Evolutionary conservation across 2,888 invertebrate species (phyloP).

Genomic region (Drosophila longiperda): DNA sequence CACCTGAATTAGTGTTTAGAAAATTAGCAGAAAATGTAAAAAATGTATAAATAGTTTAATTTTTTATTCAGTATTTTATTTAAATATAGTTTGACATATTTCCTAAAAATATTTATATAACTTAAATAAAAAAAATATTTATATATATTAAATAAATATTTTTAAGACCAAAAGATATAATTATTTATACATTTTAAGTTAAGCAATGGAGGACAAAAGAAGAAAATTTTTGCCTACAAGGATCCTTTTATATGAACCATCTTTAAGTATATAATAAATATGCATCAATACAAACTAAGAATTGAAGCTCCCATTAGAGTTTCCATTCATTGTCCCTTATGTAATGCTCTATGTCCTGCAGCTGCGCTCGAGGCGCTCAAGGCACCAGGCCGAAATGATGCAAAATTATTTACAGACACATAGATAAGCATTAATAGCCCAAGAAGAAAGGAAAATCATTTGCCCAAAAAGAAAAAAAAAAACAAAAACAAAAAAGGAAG

Average conservation of each 20-base stretch:
- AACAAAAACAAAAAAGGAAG: conserved; percentile 3
- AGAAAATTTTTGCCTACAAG: neutral
- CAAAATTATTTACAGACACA: conserved; percentile 66
- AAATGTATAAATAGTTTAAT: neutral
- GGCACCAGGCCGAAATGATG: conserved; percentile 64
- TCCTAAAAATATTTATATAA: neutral
- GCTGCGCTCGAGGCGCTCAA: conserved; percentile 59
- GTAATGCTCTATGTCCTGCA: conserved; percentile 22
- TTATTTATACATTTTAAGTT: no score
- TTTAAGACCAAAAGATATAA: no score
- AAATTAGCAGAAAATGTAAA: neutral
- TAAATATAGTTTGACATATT: neutral
- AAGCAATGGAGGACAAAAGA: neutral
- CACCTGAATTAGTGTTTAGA: neutral
- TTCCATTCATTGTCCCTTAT: conserved; percentile 29
- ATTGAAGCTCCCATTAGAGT: conserved; percentile 12
- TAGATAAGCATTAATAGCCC: conserved; percentile 18
- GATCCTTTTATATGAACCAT: neutral
- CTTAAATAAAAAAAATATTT: no score
- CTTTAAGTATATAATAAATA: neutral
- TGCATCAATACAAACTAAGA: conserved; percentile 18
- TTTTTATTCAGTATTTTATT: neutral
- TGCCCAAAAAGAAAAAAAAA: conserved; percentile 40
- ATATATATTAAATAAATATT: no score
- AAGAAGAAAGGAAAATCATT: conserved; percentile 59